Evolutionary conservation across 2,888 invertebrate species (phyloP), one percentile per base, ranked within the genome.

Genomic region (Vannuccia rotundouncinata): DNA sequence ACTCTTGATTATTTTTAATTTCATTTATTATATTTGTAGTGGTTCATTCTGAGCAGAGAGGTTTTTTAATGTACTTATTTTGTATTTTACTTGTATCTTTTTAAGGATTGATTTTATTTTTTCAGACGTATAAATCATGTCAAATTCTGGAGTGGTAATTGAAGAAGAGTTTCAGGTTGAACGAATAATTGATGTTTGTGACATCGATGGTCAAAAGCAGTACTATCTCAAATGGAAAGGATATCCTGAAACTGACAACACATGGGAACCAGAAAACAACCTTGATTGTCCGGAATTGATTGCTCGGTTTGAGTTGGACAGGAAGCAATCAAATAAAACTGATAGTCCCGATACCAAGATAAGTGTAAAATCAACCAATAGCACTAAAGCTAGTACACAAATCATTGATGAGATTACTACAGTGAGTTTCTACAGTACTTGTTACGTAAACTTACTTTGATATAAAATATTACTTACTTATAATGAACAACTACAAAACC

Each of bases 151-250:
- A 13, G 45, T 45, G 45, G 5, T 45, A 45, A 45, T 17, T 45
- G 79, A 79, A 77, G 79, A 79, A 79, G 79, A 79, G 73, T 79
- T 73, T 77, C 79, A 79, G 27, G 79, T 79, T 10, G 79, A 79
- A 29, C 66, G 73, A 66, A 79, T 79, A 1, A 79, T 79, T 29
- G 73, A 79, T 29, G 60, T 73, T 29, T 28, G 79, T 13, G 66
- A 74, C 5, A 1, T 60, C n/a, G 66, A 25, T 22, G 79, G 79
- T 1, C 75, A 75, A 29, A 79, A 79, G 31, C 74, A 79, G 30
- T 79, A 79, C 73, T 79, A 77, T 77, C 74, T 79, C n/a, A 79
- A 79, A 66, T 79, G 79, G 79, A 79, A 79, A 77, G 79, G 79
- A 1, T 79, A 79, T 29, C 79, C 74, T n/a, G 77, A 79, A n/a